Conservation (phyloP, 2,113 vertebrate species). For the Cricetomys ansorgei region DNA sequence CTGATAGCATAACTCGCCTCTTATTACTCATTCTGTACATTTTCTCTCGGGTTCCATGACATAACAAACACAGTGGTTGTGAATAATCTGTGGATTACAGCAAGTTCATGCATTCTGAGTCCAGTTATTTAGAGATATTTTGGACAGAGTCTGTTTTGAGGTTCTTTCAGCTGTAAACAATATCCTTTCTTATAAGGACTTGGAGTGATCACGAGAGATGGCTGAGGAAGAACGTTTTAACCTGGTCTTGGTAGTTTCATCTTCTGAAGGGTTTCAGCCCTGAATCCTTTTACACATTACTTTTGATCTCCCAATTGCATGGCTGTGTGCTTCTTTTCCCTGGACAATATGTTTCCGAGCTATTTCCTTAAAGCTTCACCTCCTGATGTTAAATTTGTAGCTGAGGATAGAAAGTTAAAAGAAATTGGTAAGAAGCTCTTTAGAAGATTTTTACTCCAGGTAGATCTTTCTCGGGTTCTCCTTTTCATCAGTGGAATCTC, state of each 20-base stretch:
- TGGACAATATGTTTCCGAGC: not conserved
- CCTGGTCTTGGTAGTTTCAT: not conserved
- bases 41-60: not conserved
- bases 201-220: not conserved
- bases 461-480: not conserved
- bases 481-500: not conserved
- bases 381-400: not conserved
- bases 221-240: not conserved
- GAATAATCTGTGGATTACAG: not conserved
- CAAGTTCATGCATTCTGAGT: not conserved
- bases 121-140: not conserved
- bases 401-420: not conserved
- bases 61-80: not conserved
- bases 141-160: not conserved
- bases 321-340: not conserved
- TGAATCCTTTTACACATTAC: not conserved
- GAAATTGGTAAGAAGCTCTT: not conserved
- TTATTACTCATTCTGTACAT: not conserved
- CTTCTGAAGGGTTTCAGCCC: not conserved
- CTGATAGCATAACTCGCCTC: not conserved
- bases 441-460: not conserved
- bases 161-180: not conserved
- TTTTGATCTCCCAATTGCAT: not conserved
- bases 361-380: not conserved
- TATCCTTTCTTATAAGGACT: not conserved